Evolutionary conservation across 2,797 vertebrate species (phyloP).

Genomic region (Pempheris klunzingeri): DNA sequence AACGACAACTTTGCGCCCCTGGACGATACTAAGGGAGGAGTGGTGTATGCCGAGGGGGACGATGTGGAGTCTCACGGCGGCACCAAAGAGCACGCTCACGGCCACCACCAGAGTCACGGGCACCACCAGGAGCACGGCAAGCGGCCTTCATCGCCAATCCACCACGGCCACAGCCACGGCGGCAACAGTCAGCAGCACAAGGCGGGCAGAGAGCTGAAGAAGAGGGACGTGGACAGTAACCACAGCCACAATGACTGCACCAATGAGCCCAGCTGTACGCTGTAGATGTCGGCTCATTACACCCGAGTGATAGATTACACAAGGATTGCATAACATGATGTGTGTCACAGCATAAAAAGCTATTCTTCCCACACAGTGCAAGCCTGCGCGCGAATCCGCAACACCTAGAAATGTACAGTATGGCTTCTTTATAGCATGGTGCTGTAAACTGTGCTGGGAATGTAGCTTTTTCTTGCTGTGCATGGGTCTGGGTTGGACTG

Average conservation of each 20-base stretch:
- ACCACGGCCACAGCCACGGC: conserved; percentile 65
- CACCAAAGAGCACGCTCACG: conserved; percentile 60
- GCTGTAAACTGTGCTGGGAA: conserved; percentile 55
- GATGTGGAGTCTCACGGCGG: conserved; percentile 37
- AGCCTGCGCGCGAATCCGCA: conserved; percentile 38
- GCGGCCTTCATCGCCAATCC: conserved; percentile 34
- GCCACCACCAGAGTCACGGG: conserved; percentile 68
- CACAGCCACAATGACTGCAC: conserved; percentile 84
- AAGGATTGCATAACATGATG: conserved; percentile 56
- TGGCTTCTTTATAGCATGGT: conserved; percentile 29
- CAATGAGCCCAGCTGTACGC: conserved; percentile 87
- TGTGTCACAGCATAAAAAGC: conserved; percentile 67
- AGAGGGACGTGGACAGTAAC: conserved; percentile 85
- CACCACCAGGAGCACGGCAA: conserved; percentile 71
- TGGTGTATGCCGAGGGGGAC: conserved; percentile 16
- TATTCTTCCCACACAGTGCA: conserved; percentile 65
- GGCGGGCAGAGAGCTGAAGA: conserved; percentile 90
- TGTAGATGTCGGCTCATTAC: conserved; percentile 80
- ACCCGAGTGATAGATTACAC: conserved; percentile 49
- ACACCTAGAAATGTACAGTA: conserved; percentile 35
- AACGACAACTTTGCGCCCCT: conserved; percentile 69
- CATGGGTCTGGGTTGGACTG: conserved; percentile 52
- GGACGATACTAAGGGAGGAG: conserved; percentile 74
- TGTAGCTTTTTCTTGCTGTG: conserved; percentile 67
- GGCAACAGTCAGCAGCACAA: conserved; percentile 79